These are phyloP conservation scores for Bicyclus anynana DNA, from an alignment of 1,140 invertebrate species.

Conservation along the genomic window DNA sequence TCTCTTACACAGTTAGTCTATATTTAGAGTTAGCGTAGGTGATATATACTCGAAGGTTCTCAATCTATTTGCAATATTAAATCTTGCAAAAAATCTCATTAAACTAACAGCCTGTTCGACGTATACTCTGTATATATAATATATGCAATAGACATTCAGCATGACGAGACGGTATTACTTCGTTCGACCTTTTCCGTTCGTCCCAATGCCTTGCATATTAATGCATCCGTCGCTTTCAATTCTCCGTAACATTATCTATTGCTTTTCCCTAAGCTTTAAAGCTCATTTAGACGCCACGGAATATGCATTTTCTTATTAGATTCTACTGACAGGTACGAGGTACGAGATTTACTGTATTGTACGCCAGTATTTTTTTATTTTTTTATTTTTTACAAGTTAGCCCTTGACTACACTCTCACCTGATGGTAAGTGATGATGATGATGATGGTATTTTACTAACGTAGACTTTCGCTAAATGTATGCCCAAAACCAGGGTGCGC, in stretches of 20 bases:
- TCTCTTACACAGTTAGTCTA: too few relatives aligned
- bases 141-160: not conserved
- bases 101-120: slow-evolving; percentile 3
- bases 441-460: too few relatives aligned
- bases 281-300: not conserved
- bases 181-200: slow-evolving; percentile 39
- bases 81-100: slow-evolving; percentile 1
- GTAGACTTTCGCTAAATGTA: too few relatives aligned
- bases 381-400: too few relatives aligned
- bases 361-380: too few relatives aligned
- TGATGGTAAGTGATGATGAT: too few relatives aligned
- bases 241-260: not conserved
- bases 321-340: too few relatives aligned
- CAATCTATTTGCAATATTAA: not conserved
- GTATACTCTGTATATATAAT: not conserved
- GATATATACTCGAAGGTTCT: not conserved
- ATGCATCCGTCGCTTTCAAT: slow-evolving; percentile 20
- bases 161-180: slow-evolving; percentile 22
- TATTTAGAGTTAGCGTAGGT: not conserved
- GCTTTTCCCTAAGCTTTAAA: not conserved
- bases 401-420: too few relatives aligned
- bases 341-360: too few relatives aligned
- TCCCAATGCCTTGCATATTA: slow-evolving; percentile 52
- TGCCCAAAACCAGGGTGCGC: too few relatives aligned
- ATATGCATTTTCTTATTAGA: too few relatives aligned